A percentile compares a stretch with the other conserved stretches of the same genome.
Evolutionary conservation across 2,888 invertebrate species (phyloP).

Genomic region (Sphaeridia pumilis): DNA sequence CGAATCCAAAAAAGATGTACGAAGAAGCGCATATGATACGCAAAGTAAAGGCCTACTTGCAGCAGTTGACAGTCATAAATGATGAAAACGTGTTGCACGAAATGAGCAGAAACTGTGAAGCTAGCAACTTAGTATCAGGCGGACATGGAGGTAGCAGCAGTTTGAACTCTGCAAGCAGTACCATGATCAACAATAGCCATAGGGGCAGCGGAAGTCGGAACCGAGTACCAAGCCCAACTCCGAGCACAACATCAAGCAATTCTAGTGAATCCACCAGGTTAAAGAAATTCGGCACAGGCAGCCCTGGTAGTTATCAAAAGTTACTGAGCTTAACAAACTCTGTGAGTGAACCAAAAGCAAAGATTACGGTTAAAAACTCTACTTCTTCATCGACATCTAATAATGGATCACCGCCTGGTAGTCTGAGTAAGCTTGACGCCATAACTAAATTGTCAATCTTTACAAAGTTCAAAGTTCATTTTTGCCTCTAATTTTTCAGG

Average conservation of each 20-base stretch:
- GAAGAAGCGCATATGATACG: slow-evolving; percentile 54
- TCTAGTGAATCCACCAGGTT: slow-evolving; percentile 20
- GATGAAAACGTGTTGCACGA: slow-evolving; percentile 83
- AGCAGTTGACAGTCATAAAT: slow-evolving; percentile 78
- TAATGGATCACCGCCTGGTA: slow-evolving; percentile 12
- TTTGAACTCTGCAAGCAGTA: neutral
- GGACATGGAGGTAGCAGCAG: slow-evolving; percentile 1
- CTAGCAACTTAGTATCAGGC: neutral
- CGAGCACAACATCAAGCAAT: slow-evolving; percentile 24
- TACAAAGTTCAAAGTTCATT: neutral
- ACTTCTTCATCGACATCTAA: slow-evolving; percentile 9
- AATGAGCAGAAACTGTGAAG: slow-evolving; percentile 80
- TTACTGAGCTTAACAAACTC: slow-evolving; percentile 58
- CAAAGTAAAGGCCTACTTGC: slow-evolving; percentile 60
- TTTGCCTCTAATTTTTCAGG: slow-evolving; percentile 2
- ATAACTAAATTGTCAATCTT: neutral
- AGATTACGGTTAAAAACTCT: slow-evolving; percentile 14
- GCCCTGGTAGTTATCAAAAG: slow-evolving; percentile 93
- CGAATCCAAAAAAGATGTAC: slow-evolving; percentile 96
- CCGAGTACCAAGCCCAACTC: slow-evolving; percentile 18
- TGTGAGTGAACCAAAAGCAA: slow-evolving; percentile 66
- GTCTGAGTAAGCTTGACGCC: slow-evolving; percentile 21
- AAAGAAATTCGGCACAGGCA: slow-evolving; percentile 58
- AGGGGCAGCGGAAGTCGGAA: slow-evolving; percentile 15
- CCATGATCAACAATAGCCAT: slow-evolving; percentile 3